Base-by-base conservation (phyloP, 2,797 vertebrate genomes). In the Pogoniulus pusillus region DNA sequence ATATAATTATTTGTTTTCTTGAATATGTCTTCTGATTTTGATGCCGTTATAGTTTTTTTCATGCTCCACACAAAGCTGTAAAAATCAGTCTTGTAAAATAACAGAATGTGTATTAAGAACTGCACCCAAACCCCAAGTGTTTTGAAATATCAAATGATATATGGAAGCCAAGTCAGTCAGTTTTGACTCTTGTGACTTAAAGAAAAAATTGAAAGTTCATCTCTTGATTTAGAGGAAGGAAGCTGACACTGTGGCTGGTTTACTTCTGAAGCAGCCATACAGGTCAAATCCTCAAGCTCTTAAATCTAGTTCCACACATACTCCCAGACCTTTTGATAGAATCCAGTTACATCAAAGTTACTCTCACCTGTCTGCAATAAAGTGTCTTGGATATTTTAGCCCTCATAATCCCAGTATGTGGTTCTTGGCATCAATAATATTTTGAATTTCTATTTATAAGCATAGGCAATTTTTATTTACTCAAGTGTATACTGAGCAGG, bases 171-270 rank as follows among this genome's bases (percentile, higher is more conserved):
- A n/a, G 45, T 51, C 13, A 55, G n/a, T 24, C 58, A 63, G 13
- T 53, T 85, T 55, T 80, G 41, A 55, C 6, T 43, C 34, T 29
- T 1, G 5, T 57, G 30, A 63, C 11, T 59, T 54, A 18, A 27
- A 20, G n/a, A 62, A 91, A 47, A 41, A 34, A 2, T 8, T 74
- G 18, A 16, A 58, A 29, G 6, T 53, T 70, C 6, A 35, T 32
- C 34, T 59, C 30, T 14, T 35, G 8, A 41, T 70, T 85, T 37
- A 57, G 15, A 14, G 15, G 26, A 76, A 90, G 32, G n/a, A 65
- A 73, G 62, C 10, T 55, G 29, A 4, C 2, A 7, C 12, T 0
- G 0, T 63, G 6, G 5, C 8, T 91, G 6, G 10, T 55, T 66
- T 62, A 16, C 19, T 63, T 22, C 14, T 22, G 22, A 69, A 13